Evolutionary conservation across 2,113 vertebrate genomes (phyloP), one percentile per base, ranked within the genome.

Genomic region (Dascyllus trimaculatus): DNA sequence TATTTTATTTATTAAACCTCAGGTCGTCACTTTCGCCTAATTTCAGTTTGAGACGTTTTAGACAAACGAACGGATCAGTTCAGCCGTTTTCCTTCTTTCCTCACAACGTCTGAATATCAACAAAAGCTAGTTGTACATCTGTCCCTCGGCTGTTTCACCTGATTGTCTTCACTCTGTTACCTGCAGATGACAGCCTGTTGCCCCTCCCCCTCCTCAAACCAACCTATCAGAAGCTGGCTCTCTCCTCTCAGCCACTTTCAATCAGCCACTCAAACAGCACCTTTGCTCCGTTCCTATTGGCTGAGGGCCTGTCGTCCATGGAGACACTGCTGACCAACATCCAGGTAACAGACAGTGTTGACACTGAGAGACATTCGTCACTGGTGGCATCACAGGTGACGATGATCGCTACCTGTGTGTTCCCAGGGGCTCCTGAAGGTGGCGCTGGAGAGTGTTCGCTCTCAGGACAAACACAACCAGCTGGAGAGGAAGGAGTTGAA

Each of bases 311-410:
- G 64, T 97, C 96, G 1, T 98, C 96, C 4, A 95, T 96, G 92
- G 97, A 98, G 93, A 96, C 96, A 29, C 94, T 98, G 81, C 93
- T 98, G 91, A 97, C 96, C 91, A 98, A 98, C 89, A 96, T 98
- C 89, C 97, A 98, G 97, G 97, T 88, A 38, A 84, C 1, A 26
- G 9, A 14, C 14, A 1, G 40, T 14, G 19, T 24, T 2, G n/a
- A 1, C 45, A 15, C 32, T 1, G 15, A 22, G 11, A 53, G 7
- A 6, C 2, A 4, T 1, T 4, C 13, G 24, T 35, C 7, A 35
- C 6, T 35, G 6, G 9, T 7, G 2, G 32, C 9, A 2, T 7
- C 32, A 35, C 32, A 35, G 32, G 32, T 35, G 32, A 10, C 9
- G 32, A 9, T 7, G 8, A 40, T 11, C 4, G 11, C 45, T 11